Evolutionary conservation across 2,113 vertebrate species (phyloP), one percentile per base, ranked within the genome.

Genomic region (Gasterosteus nipponicus): DNA sequence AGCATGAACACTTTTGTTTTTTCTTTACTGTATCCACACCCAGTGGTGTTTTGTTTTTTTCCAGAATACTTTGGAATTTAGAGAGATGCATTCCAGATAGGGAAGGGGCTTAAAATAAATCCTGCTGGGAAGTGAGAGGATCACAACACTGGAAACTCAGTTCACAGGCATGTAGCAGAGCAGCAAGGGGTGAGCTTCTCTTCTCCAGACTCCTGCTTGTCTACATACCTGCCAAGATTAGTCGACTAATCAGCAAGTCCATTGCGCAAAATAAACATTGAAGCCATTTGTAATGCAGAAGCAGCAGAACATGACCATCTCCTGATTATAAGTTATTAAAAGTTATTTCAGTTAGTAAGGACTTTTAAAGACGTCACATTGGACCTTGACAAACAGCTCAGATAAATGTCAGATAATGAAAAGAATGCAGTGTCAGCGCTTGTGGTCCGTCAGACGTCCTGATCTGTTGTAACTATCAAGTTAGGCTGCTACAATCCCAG

Each of bases 41-140:
- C 35, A 31, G 16, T 61, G 22, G 7, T 61, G 54, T 7, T 3
- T n/a, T 67, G 22, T 67, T 10, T 5, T 31, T 71, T 63, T 60
- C 49, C 11, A 33, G 67, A 47, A 53, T 5, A 63, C 22, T 69
- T 12, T 73, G 59, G 60, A 54, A 57, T 66, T 56, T 54, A 58
- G 18, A 63, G 31, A 54, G 22, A 61, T 35, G 56, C 57, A 33
- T 19, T 62, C 63, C 75, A 63, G 39, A 16, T 49, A 57, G 15
- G 26, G 60, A 66, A 46, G 65, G 16, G 0, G 10, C 44, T 69
- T 53, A 51, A 73, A 69, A 66, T 70, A 58, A 60, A 46, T 39
- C 66, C 26, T 73, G 63, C 44, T 15, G 62, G 67, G 72, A 77
- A 77, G 61, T 7, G 29, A 61, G 33, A 49, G 29, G 54, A 66